phyloP scores from a whole-genome alignment of 2,888 invertebrate species.

The Scaptomyza tumidula region DNA sequence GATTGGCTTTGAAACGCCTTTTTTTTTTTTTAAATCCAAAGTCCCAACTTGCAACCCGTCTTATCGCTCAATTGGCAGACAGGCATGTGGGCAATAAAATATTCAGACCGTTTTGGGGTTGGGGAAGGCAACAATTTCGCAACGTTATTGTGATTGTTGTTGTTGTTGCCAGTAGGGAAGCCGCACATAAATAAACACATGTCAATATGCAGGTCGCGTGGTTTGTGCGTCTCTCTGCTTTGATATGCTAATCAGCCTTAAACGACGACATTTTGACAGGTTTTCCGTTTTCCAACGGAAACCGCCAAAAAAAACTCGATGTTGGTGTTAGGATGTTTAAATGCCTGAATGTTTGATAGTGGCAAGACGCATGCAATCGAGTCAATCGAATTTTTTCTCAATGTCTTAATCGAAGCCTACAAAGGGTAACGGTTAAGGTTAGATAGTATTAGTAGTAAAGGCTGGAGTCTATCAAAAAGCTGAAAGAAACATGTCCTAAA shows the following conservation, averaged over 20 bases:
- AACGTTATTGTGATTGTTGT: slow-evolving; percentile 2
- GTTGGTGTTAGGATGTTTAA: neutral
- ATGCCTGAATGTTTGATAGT: slow-evolving; percentile 29
- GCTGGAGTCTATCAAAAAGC: slow-evolving; percentile 17
- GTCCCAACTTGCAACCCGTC: slow-evolving; percentile 6
- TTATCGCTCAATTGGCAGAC: slow-evolving; percentile 68
- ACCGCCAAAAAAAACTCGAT: slow-evolving; percentile 14
- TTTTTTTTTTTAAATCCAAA: slow-evolving; percentile 4
- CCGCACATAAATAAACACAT: slow-evolving; percentile 71
- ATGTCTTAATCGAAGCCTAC: slow-evolving; percentile 43
- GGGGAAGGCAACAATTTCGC: slow-evolving; percentile 1
- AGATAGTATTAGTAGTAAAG: neutral
- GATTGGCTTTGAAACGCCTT: slow-evolving; percentile 26
- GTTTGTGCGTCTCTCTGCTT: slow-evolving; percentile 61
- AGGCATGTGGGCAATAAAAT: slow-evolving; percentile 65
- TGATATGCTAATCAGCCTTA: slow-evolving; percentile 77
- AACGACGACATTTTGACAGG: slow-evolving; percentile 78
- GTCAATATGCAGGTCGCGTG: slow-evolving; percentile 72
- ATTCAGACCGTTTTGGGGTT: slow-evolving; percentile 56
- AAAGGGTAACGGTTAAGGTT: slow-evolving; percentile 1
- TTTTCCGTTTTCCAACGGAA: slow-evolving; percentile 77
- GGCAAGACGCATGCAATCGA: slow-evolving; percentile 12
- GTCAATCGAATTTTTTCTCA: too few relatives aligned
- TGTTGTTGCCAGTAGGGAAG: slow-evolving; percentile 17
- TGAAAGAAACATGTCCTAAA: neutral